These are phyloP conservation scores for Acanthochromis polyacanthus DNA, from an alignment of 2,113 vertebrate species.

Conservation along the genomic window DNA sequence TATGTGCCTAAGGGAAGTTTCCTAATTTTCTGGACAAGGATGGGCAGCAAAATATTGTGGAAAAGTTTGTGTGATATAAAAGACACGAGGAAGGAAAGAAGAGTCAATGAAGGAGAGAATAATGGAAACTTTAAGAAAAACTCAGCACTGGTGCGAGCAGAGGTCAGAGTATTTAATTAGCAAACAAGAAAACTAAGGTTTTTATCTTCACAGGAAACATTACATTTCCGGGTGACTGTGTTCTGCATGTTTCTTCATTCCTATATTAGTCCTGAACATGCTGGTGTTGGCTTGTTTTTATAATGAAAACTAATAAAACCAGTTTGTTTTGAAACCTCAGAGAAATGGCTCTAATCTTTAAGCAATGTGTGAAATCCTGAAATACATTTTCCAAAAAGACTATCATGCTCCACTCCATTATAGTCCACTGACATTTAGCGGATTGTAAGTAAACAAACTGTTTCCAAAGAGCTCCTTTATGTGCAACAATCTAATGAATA, in stretches of 20 bases:
- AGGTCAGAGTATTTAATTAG: constrained; percentile 8
- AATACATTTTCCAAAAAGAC: constrained; percentile 14
- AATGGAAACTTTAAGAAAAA: constrained; percentile 40
- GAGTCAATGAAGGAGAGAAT: neutral
- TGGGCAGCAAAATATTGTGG: constrained; percentile 70
- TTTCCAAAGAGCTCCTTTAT: constrained; percentile 41
- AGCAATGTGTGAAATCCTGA: neutral
- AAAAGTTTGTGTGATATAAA: constrained; percentile 70
- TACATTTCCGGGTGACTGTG: neutral
- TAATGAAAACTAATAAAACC: constrained; percentile 9
- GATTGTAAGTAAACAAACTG: constrained; percentile 43
- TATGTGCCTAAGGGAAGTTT: constrained; percentile 76
- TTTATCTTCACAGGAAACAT: neutral
- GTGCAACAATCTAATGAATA: constrained; percentile 51
- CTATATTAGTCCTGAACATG: neutral
- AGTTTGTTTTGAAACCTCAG: constrained; percentile 8
- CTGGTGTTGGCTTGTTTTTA: neutral
- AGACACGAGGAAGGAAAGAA: constrained; percentile 39
- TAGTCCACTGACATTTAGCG: constrained; percentile 19
- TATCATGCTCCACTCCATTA: neutral
- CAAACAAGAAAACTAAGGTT: neutral
- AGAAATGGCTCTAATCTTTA: neutral
- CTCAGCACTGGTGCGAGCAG: neutral
- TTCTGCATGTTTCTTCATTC: neutral
- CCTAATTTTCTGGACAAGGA: constrained; percentile 77